Conservation (phyloP, 2,113 vertebrate species). For the Theristicus caerulescens region DNA sequence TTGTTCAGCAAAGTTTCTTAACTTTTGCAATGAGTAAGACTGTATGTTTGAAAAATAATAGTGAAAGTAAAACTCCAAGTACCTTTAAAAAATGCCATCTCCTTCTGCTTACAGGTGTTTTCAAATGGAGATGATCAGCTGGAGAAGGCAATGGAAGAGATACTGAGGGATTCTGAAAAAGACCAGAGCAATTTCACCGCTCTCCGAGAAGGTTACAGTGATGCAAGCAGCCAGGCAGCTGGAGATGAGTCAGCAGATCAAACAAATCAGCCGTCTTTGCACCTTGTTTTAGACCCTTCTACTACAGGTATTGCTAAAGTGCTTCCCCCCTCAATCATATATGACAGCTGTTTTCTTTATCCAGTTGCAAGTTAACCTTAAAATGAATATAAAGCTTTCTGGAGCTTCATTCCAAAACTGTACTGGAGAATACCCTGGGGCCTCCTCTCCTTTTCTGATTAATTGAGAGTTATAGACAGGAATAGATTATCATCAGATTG, state of each 20-base stretch:
- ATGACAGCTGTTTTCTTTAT: neutral
- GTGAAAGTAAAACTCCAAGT: neutral
- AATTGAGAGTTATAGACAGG: neutral
- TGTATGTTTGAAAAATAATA: neutral
- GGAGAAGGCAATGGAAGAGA: constrained; percentile 93
- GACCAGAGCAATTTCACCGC: constrained; percentile 10
- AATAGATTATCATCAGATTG: neutral
- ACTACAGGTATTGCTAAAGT: constrained; percentile 62
- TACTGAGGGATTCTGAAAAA: constrained; percentile 83
- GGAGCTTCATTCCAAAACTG: neutral
- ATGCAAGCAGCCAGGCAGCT: constrained; percentile 16
- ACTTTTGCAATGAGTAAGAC: neutral
- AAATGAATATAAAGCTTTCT: neutral
- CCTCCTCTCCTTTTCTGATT: neutral
- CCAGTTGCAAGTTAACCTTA: neutral
- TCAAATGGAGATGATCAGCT: constrained; percentile 89
- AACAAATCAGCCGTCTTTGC: constrained; percentile 58
- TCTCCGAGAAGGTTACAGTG: neutral
- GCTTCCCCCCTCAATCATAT: neutral
- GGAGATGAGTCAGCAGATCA: constrained; percentile 35
- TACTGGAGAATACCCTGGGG: neutral
- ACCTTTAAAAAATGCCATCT: neutral
- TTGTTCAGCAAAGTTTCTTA: neutral
- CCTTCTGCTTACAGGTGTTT: constrained; percentile 78
- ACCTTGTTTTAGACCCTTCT: constrained; percentile 75